Base-by-base conservation (phyloP, 2,113 vertebrate genomes). In the Anarrhichthys ocellatus region DNA sequence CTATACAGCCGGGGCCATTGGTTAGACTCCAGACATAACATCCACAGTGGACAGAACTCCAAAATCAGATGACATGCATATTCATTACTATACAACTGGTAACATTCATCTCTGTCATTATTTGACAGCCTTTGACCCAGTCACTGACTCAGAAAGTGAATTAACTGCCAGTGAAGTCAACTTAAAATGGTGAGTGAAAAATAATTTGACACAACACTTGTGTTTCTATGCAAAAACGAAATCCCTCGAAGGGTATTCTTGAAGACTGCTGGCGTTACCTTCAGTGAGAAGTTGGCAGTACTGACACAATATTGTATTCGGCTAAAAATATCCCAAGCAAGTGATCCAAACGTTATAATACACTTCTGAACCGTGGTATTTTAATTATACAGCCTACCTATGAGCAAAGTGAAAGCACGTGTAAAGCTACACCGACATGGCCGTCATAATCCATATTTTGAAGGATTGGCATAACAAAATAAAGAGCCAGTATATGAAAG, bases 381-480 rank as follows among this genome's bases (percentile, higher is more conserved):
- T 70, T 52, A 29, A 48, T 14, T 58, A 13, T 52, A 18, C 67
- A 77, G 22, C 29, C 50, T 42, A 65, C 38, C 34, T 67, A n/a
- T 10, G 7, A 64, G 77, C 54, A 52, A 15, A 62, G 66, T 67
- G 64, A 62, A 71, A 54, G 66, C 63, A 69, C 1, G 56, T 67
- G 56, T 52, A 81, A 82, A 80, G 76, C 80, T 78, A 46, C 36
- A 76, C 46, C 38, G 13, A 70, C 66, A 63, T 73, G 81, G 85
- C 70, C 83, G 78, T 61, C 72, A 72, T 87, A 87, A 91, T 90
- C 89, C 85, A 77, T 80, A 84, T 87, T 90, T 83, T 89, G 62
- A 72, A 80, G 64, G 70, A 88, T 80, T 90, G 86, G 63, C 78
- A 89, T 54, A 42, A 68, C 17, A 73, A 83, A 84, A 91, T 87